Evolutionary conservation across 2,888 invertebrate species (phyloP), one percentile per base, ranked within the genome.

Genomic region (Ischnus inquisitorius): DNA sequence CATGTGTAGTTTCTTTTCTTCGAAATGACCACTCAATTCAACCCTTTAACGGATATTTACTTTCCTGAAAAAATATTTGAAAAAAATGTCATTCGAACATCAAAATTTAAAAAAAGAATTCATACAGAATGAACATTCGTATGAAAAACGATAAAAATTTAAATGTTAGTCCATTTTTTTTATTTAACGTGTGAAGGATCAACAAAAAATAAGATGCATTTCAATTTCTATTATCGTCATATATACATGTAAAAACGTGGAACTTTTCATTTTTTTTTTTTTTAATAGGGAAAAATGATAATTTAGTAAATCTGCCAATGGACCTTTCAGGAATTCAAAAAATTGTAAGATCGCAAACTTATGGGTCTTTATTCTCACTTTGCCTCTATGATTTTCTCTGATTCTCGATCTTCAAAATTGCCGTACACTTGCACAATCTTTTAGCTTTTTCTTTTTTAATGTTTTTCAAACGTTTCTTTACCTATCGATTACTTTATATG

Each of bases 1-100:
- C 41, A 22, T 22, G 34, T 77, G 51, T 39, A 77, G 54, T 67
- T 79, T 79, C 60, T 54, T 25, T 78, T 60, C 71, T 78, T 54
- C 12, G 39, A 60, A 28, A 34, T 14, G 10, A 62, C 8, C 28
- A 16, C 39, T 25, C 57, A 25, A 57, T 22, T 57, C 1, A 22
- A 57, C 22, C 25, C 46, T 46, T 46, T 46, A 46, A 46, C 12
- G n/a, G 46, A 46, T 14, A 57, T 22, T 57, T 22, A 22, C 14
- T 57, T 25, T 22, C 25, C 10, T 57, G 8, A 22, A 57, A 57
- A 3, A 12, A 14, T 25, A 57, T 8, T n/a, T n/a, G 12, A 57
- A 2, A 57, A 57, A 57, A 12, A 22, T 19, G 3, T 19, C 1
- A 19, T 19, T 51, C 51, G 8, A n/a, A 51, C 51, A 10, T 51